Conservation (phyloP, 2,797 vertebrate genomes). For the Eutrigla gurnardus region DNA sequence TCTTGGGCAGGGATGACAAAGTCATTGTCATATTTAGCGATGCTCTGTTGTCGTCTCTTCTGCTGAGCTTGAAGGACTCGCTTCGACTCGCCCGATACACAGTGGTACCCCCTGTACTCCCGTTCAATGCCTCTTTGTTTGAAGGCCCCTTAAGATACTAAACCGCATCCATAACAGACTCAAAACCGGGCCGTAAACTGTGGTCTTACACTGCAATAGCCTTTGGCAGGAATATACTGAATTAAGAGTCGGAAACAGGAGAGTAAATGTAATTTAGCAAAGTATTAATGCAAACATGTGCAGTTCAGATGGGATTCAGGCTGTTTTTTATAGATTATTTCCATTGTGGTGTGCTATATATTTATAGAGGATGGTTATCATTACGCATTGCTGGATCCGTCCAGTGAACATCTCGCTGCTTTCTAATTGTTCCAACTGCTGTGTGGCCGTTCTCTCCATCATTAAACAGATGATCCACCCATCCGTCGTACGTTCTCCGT, state of each 20-base stretch:
- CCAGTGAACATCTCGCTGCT: neutral
- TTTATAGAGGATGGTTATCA: neutral
- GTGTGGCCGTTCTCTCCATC: neutral
- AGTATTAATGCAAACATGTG: neutral
- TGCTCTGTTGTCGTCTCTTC: constrained; percentile 34
- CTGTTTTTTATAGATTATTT: neutral
- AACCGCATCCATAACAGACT: neutral
- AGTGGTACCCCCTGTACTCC: constrained; percentile 28
- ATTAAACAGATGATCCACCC: constrained; percentile 22
- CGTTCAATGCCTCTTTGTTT: constrained; percentile 54
- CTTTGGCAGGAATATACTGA: neutral
- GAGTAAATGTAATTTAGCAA: neutral
- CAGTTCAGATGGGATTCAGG: neutral
- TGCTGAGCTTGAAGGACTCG: constrained; percentile 23
- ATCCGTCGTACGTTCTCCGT: constrained; percentile 13
- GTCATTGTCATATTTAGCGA: constrained; percentile 55
- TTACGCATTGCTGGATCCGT: neutral
- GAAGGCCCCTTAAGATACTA: neutral
- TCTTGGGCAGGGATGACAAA: constrained; percentile 39
- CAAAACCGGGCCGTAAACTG: neutral
- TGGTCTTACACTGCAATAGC: neutral
- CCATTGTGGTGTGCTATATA: neutral
- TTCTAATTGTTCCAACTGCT: neutral
- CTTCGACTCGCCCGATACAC: constrained; percentile 34
- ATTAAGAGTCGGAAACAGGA: neutral